Base-by-base conservation (phyloP, 1,140 invertebrate species). In the Bombus pyrosoma region DNA sequence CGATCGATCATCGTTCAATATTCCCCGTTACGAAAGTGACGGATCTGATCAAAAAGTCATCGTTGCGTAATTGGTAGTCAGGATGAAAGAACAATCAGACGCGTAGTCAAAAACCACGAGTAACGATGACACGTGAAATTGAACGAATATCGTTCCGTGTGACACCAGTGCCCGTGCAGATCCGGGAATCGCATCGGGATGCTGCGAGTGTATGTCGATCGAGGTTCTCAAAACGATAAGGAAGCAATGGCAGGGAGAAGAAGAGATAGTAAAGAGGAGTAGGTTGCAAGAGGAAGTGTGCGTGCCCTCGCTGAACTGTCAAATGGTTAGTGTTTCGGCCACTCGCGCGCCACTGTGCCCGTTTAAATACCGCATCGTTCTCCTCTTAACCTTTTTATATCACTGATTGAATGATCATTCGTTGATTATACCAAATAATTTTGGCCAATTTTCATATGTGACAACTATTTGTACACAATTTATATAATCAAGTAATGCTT, bases 61-160 rank as follows among this genome's bases (percentile, higher is more conserved):
- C 9, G 72, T 74, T 69, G 34, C 57, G 41, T 47, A 43, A 25
- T n/a, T 74, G 39, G 25, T 32, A n/a, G 32, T 62, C 34, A 37
- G 1, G 34, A 77, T 34, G 74, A 13, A 25, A 10, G 15, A 3
- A 12, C 34, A 25, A 10, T 69, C 47, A 39, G 25, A 53, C 28
- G 25, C 22, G 10, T 47, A 57, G 4, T 28, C 5, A 0, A 39
- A 80, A 47, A 3, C 22, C 15, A 2, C 77, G 41, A 80, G 8
- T 37, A 37, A 85, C 53, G 83, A 85, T 85, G 83, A 85, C 69
- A 85, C 83, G 83, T 80, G 77, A 85, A 72, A 85, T 32, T 25
- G 15, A 43, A 3, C 18, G 41, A 37, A 13, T 25, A 15, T 37
- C 25, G 64, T 53, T 59, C 18, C 41, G 32, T 32, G 76, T n/a